Evolutionary conservation across 1,140 invertebrate genomes (phyloP), one percentile per base, ranked within the genome.

Genomic region (Megalonaias nervosa): DNA sequence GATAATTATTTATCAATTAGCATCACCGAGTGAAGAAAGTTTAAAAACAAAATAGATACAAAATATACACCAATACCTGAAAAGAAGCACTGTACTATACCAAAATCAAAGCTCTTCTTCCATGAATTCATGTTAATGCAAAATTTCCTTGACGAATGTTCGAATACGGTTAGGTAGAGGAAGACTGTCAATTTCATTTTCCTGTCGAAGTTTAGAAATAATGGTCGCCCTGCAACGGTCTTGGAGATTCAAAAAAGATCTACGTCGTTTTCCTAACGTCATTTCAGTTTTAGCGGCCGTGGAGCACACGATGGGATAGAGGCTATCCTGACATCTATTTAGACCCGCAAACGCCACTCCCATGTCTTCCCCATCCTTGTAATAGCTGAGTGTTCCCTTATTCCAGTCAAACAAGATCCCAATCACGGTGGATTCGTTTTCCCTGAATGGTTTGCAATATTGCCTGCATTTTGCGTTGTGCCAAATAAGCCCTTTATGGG

Each of bases 261-360:
- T 82, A 73, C 91, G 91, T 48, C 93, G 92, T 11, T 89, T 85
- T 19, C 91, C 91, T 0, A 95, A 83, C 0, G 92, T 92, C 93
- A 95, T 95, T 90, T 94, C 93, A 6, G 94, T 95, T 89, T 95
- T 95, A 23, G 94, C 94, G 0, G 94, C 94, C 0, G 95, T 95
- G 3, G 94, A 95, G 79, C 93, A 93, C 3, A 95, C 91, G 59
- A 94, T 93, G 9, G 95, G 95, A 88, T 93, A 95, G 0, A 95
- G 90, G 13, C 93, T 92, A 73, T 94, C 93, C 56, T 86, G 77
- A 11, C 92, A 82, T 12, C 84, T 73, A 64, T 92, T 82, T 5
- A 93, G 82, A 15, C 89, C 91, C 1, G 82, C 86, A 84, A 93
- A 93, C n/a, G 92, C 92, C n/a, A 92, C 87, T 6, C 93, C 94